A percentile compares a stretch with the other conserved stretches of the same genome.
phyloP scores from a whole-genome alignment of 2,797 vertebrate genomes.

The Sebastolobus altivelis region DNA sequence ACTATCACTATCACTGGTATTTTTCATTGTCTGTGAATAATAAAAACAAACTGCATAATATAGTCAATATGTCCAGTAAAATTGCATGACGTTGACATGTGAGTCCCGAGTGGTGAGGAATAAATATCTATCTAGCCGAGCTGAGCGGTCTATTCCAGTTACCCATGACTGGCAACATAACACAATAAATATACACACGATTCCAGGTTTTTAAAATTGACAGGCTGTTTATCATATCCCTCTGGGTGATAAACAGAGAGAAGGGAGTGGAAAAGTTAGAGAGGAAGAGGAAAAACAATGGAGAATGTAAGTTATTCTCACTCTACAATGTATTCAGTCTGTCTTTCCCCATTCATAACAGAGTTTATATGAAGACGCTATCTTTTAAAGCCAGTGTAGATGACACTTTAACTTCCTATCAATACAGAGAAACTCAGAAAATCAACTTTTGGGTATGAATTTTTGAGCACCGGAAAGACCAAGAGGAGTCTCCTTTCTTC shows the following conservation, averaged over 20 bases:
- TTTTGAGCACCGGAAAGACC: not conserved
- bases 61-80: too few species aligned
- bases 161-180: constrained; percentile 13
- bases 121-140: constrained; percentile 9
- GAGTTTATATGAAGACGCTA: not conserved
- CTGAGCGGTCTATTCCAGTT: constrained; percentile 8
- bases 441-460: not conserved
- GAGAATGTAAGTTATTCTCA: not conserved
- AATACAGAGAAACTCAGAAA: not conserved
- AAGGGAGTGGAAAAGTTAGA: not conserved
- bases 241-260: constrained; percentile 9
- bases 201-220: constrained; percentile 41
- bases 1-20: not conserved
- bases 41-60: too few species aligned
- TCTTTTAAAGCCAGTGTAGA: not conserved
- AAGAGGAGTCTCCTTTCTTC: not conserved
- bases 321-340: not conserved
- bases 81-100: too few species aligned
- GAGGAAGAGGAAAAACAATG: constrained; percentile 8
- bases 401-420: not conserved
- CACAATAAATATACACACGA: constrained; percentile 34
- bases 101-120: too few species aligned
- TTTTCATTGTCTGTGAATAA: too few species aligned
- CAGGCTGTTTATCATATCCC: constrained; percentile 42
- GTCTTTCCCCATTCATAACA: not conserved